Conservation (phyloP, 2,113 vertebrate genomes). For the Orcinus orca region DNA sequence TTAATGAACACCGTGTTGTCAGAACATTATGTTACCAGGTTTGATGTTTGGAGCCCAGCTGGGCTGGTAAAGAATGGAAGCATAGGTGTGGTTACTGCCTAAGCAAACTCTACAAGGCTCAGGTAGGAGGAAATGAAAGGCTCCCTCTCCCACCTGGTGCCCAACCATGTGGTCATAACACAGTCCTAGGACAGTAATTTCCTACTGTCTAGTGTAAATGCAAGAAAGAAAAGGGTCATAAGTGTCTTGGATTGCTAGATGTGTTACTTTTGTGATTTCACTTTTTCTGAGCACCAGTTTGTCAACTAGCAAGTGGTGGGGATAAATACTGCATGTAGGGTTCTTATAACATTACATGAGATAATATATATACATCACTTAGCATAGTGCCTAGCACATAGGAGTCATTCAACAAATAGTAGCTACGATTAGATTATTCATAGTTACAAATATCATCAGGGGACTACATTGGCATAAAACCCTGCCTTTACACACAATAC, state of each 20-base stretch:
- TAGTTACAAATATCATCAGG: neutral
- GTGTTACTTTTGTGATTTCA: conserved; percentile 30
- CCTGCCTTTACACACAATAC: neutral
- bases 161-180: neutral
- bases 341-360: neutral
- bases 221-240: neutral
- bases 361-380: neutral
- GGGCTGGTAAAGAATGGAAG: neutral
- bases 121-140: neutral
- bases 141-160: neutral
- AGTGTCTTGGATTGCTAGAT: neutral
- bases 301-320: neutral
- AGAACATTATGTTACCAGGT: neutral
- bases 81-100: neutral
- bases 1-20: neutral
- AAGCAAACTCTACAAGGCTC: neutral
- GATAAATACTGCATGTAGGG: neutral
- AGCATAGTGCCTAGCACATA: neutral
- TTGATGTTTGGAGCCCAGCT: conserved; percentile 9
- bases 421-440: neutral
- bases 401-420: neutral
- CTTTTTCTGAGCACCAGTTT: neutral
- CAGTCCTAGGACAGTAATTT: neutral
- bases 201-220: neutral
- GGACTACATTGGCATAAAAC: neutral